Conservation (phyloP, 1,140 invertebrate genomes). For the Trichomalopsis sarcophagae region DNA sequence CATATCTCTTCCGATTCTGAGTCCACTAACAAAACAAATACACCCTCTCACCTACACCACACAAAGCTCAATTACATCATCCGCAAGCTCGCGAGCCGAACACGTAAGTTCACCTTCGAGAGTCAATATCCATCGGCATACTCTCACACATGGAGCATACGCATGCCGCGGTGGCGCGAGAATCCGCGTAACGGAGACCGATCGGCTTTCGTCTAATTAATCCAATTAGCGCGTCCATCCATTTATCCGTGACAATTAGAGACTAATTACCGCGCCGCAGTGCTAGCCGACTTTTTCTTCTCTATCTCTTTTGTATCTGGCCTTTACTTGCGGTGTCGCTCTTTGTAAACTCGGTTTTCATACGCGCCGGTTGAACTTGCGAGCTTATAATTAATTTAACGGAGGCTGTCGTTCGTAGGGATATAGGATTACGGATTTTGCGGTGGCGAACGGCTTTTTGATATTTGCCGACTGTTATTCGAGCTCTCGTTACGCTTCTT, state of each 20-base stretch:
- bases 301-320: background rate
- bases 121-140: background rate
- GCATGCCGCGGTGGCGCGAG: background rate
- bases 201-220: slow-evolving; percentile 57
- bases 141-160: background rate
- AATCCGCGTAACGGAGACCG: slow-evolving; percentile 3
- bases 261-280: slow-evolving; percentile 25
- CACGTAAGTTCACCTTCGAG: background rate
- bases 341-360: background rate
- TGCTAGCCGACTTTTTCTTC: background rate
- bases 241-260: slow-evolving; percentile 55
- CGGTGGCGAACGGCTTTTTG: too few species aligned
- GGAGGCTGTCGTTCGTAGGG: too few species aligned
- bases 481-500: too few species aligned
- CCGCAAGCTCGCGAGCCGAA: background rate
- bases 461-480: too few species aligned
- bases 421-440: too few species aligned
- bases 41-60: too few species aligned
- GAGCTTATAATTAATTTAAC: background rate
- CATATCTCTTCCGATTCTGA: too few species aligned
- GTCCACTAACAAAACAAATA: too few species aligned
- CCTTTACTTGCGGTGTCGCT: background rate
- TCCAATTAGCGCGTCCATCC: slow-evolving; percentile 58
- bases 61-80: background rate
- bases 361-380: background rate